Evolutionary conservation across 2,888 invertebrate genomes (phyloP).

Genomic region (Crematogaster levior): DNA sequence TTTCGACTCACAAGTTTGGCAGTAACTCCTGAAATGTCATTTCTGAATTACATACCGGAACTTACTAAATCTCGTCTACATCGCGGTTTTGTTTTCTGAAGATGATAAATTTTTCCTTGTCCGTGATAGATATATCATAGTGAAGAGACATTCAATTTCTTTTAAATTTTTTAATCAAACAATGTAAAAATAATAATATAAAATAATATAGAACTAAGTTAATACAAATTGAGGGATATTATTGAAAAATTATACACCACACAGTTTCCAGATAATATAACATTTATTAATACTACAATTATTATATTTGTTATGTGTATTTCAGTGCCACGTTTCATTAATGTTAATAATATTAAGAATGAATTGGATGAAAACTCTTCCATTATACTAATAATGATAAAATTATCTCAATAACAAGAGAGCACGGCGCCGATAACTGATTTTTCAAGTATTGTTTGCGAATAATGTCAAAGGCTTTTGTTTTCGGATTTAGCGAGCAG

Average conservation of each 20-base stretch:
- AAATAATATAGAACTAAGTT: neutral
- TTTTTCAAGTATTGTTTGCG: neutral
- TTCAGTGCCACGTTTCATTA: neutral
- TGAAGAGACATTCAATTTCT: neutral
- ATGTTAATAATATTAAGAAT: neutral
- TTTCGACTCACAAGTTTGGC: slow-evolving; percentile 20
- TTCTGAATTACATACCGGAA: slow-evolving; percentile 25
- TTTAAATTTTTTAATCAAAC: neutral
- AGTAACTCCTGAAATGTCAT: slow-evolving; percentile 32
- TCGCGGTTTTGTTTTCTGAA: slow-evolving; percentile 37
- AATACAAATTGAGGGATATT: neutral
- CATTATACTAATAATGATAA: neutral
- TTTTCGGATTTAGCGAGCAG: slow-evolving; percentile 14
- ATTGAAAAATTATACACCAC: slow-evolving; percentile 1
- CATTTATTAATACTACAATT: neutral
- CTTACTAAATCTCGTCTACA: slow-evolving; percentile 29
- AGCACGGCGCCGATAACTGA: neutral
- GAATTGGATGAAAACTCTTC: neutral
- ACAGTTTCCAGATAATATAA: slow-evolving; percentile 8
- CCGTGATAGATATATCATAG: neutral
- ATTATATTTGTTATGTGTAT: slow-evolving; percentile 2
- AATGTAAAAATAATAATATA: neutral
- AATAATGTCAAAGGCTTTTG: neutral
- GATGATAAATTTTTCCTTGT: slow-evolving; percentile 20
- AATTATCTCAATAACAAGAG: neutral